These are phyloP conservation scores for Drosophila nigrodunni DNA, from an alignment of 1,140 invertebrate species.

Conservation along the genomic window DNA sequence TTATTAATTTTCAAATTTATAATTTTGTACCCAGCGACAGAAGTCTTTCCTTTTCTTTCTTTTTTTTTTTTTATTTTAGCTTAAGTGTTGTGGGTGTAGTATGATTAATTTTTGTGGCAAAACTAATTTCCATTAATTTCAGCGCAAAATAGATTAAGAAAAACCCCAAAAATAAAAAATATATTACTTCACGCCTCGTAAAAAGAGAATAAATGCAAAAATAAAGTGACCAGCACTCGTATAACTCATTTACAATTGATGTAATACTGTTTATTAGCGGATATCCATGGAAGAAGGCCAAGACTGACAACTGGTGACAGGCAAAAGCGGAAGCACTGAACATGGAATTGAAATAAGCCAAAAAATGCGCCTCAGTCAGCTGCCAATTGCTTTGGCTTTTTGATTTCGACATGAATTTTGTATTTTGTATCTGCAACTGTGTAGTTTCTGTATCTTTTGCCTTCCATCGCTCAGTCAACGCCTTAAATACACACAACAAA, in stretches of 20 bases:
- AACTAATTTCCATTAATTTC: constrained; percentile 72
- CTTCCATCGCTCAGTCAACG: constrained; percentile 63
- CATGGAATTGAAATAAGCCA: constrained; percentile 34
- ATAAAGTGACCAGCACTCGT: background rate
- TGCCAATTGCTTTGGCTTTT: constrained; percentile 42
- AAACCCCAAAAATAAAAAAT: background rate
- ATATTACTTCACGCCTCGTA: constrained; percentile 2
- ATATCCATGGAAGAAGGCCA: constrained; percentile 19
- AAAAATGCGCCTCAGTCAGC: constrained; percentile 13
- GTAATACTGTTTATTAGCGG: constrained; percentile 27
- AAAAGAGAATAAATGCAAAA: background rate
- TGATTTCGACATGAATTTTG: constrained; percentile 14
- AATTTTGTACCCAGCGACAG: constrained; percentile 50
- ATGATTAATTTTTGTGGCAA: constrained; percentile 80
- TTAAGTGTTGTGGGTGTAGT: constrained; percentile 51
- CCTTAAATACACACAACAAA: constrained; percentile 25
- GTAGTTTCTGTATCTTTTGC: constrained; percentile 1
- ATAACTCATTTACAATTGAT: constrained; percentile 4
- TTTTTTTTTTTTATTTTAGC: background rate
- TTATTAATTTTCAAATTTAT: constrained; percentile 67
- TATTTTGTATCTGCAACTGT: constrained; percentile 28
- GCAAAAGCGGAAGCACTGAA: constrained; percentile 23
- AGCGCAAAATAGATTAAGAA: constrained; percentile 51
- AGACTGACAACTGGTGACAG: constrained; percentile 29
- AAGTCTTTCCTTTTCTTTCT: constrained; percentile 16